Percentiles rank a stretch among this genome's conserved stretches.
These are phyloP conservation scores for Sitta europaea DNA, from an alignment of 2,113 vertebrate species.

Conservation along the genomic window DNA sequence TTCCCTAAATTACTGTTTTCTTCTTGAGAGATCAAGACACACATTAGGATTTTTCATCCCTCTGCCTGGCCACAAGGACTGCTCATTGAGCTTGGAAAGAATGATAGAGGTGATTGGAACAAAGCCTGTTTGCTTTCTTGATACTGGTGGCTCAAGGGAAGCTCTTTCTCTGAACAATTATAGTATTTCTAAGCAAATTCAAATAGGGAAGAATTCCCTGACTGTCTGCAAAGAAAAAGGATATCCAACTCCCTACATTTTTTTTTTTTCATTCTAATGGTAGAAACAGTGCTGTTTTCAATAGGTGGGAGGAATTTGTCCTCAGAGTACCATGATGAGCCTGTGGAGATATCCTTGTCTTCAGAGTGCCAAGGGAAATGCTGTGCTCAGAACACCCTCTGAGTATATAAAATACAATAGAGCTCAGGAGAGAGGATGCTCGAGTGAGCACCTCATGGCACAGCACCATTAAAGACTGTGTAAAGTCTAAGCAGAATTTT, in stretches of 20 bases:
- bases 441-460: neutral
- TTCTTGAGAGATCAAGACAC: neutral
- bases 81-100: neutral
- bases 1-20: neutral
- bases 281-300: neutral
- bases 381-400: neutral
- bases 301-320: neutral
- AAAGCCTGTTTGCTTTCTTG: neutral
- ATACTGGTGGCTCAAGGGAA: neutral
- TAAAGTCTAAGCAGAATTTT: neutral
- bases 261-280: neutral
- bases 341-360: neutral
- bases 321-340: neutral
- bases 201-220: neutral
- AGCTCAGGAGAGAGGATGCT: neutral
- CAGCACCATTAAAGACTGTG: neutral
- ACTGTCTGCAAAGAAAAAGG: neutral
- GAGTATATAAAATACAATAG: neutral
- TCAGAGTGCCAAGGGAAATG: neutral
- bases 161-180: neutral
- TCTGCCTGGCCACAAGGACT: neutral
- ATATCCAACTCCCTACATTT: neutral
- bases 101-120: neutral
- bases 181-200: neutral
- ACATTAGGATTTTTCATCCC: neutral